These are phyloP conservation scores for Phyllotreta striolata DNA, from an alignment of 2,888 invertebrate genomes.

Conservation along the genomic window DNA sequence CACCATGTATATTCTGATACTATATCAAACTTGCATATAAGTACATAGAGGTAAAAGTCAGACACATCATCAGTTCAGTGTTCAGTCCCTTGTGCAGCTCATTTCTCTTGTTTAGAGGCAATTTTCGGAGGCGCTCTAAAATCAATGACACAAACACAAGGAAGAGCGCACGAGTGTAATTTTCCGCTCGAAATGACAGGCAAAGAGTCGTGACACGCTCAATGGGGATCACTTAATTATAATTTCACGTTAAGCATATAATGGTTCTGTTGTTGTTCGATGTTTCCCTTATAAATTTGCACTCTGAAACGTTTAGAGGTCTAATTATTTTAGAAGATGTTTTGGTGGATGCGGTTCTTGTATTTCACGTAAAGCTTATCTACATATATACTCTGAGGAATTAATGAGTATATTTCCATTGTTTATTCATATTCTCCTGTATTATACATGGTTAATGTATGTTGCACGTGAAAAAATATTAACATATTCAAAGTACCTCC, in stretches of 20 bases:
- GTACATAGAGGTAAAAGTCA: not conserved
- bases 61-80: not conserved
- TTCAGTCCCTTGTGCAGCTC: conserved; percentile 9
- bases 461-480: no score
- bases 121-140: conserved; percentile 14
- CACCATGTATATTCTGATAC: no score
- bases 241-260: conserved; percentile 18
- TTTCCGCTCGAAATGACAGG: conserved; percentile 31
- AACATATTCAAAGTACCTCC: no score
- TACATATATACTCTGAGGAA: no score
- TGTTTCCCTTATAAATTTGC: conserved; percentile 12
- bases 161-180: conserved; percentile 34
- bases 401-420: no score
- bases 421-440: no score
- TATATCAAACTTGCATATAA: no score
- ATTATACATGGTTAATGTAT: no score
- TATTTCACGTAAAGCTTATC: no score
- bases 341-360: no score
- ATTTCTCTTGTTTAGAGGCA: not conserved
- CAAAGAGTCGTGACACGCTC: conserved; percentile 37
- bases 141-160: conserved; percentile 33
- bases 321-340: no score
- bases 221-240: conserved; percentile 31
- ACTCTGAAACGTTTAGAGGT: not conserved
- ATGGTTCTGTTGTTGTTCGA: conserved; percentile 9